These are phyloP conservation scores for Leiothrix lutea DNA, from an alignment of 2,113 vertebrate genomes.

Conservation along the genomic window DNA sequence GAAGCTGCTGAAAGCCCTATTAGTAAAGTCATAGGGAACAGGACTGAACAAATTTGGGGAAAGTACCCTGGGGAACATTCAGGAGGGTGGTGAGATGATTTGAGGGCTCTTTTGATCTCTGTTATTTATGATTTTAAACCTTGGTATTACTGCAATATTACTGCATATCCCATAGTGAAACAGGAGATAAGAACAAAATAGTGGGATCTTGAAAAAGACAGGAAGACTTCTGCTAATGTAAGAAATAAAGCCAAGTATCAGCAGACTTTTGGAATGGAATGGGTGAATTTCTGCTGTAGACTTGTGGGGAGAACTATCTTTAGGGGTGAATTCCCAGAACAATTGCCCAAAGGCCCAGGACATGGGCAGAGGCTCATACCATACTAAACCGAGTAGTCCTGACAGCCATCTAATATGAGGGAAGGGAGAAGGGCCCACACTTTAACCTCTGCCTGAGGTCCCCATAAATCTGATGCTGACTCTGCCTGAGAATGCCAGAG, in stretches of 20 bases:
- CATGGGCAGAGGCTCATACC: not conserved
- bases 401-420: not conserved
- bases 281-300: not conserved
- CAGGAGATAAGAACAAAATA: not conserved
- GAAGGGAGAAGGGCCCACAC: not conserved
- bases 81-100: not conserved
- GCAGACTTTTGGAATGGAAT: not conserved
- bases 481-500: not conserved
- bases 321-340: not conserved
- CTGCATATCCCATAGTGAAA: not conserved
- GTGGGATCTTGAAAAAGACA: not conserved
- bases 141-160: not conserved
- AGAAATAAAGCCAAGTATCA: not conserved
- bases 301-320: not conserved
- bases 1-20: constrained; percentile 47
- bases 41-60: constrained; percentile 46
- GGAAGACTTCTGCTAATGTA: not conserved
- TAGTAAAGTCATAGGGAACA: constrained; percentile 37
- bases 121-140: constrained; percentile 1
- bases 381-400: not conserved
- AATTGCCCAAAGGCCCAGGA: not conserved
- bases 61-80: not conserved
- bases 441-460: not conserved
- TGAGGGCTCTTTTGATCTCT: constrained; percentile 6
- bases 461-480: not conserved